Evolutionary conservation across 2,797 vertebrate genomes (phyloP).

Genomic region (Sciaenops ocellatus): DNA sequence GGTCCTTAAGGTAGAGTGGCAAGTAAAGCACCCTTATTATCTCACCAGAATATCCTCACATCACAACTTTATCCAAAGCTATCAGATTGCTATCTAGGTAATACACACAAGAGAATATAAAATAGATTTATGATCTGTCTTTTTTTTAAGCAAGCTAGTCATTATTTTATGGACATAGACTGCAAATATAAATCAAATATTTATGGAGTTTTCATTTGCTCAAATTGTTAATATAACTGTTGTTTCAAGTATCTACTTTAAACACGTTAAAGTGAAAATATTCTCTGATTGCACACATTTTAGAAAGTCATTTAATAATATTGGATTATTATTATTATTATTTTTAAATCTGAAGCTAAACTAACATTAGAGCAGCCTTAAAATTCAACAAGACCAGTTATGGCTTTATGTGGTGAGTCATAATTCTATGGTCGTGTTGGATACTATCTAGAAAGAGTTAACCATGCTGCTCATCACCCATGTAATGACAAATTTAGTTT

Average conservation of each 20-base stretch:
- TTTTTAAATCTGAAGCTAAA: conserved; percentile 63
- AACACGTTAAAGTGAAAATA: conserved; percentile 77
- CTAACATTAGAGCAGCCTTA: conserved; percentile 69
- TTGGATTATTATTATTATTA: conserved; percentile 19
- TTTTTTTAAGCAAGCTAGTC: conserved; percentile 67
- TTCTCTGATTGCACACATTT: conserved; percentile 78
- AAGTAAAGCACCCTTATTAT: conserved; percentile 82
- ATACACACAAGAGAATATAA: conserved; percentile 82
- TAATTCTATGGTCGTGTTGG: conserved; percentile 59
- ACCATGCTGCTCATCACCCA: conserved; percentile 63
- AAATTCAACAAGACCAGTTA: conserved; percentile 76
- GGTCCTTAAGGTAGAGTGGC: conserved; percentile 83
- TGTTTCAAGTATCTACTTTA: conserved; percentile 84
- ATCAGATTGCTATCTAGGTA: conserved; percentile 77
- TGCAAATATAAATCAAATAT: conserved; percentile 80
- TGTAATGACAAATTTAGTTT: conserved; percentile 56
- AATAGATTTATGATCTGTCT: conserved; percentile 77
- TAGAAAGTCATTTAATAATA: conserved; percentile 66
- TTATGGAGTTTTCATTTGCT: conserved; percentile 73
- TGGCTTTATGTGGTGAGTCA: conserved; percentile 80
- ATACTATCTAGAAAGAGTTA: conserved; percentile 55
- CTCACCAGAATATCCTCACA: conserved; percentile 68
- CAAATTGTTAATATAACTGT: conserved; percentile 76
- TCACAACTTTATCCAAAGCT: conserved; percentile 75
- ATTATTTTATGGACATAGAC: conserved; percentile 72